phyloP scores from a whole-genome alignment of 2,113 vertebrate species.

The Thamnaconus septentrionalis region DNA sequence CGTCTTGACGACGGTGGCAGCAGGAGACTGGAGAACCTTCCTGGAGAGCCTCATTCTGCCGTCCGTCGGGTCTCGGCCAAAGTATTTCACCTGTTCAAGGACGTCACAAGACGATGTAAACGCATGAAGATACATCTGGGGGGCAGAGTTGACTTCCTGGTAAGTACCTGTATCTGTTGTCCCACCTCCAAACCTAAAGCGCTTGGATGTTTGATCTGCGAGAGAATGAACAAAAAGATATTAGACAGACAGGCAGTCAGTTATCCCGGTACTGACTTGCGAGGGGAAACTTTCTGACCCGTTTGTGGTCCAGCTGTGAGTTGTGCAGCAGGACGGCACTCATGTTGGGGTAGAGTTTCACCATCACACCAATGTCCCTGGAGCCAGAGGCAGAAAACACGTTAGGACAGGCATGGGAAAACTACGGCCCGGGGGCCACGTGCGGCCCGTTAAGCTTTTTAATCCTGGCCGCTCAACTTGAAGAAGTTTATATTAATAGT shows the following conservation, averaged over 20 bases:
- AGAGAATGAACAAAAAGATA: conserved; percentile 35
- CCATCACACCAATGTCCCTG: conserved; percentile 95
- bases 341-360: conserved; percentile 98
- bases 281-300: conserved; percentile 74
- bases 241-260: background rate
- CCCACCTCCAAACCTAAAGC: conserved; percentile 93
- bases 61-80: conserved; percentile 94
- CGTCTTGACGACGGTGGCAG: conserved; percentile 79
- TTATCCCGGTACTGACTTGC: background rate
- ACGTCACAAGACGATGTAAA: conserved; percentile 27
- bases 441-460: too few relatives aligned
- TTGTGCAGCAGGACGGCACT: conserved; percentile 94
- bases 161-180: conserved; percentile 93
- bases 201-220: conserved; percentile 90
- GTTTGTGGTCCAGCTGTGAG: conserved; percentile 94
- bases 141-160: background rate
- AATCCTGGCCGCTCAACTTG: too few relatives aligned
- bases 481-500: too few relatives aligned
- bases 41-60: conserved; percentile 96
- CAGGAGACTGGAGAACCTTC: conserved; percentile 91
- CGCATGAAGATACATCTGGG: background rate
- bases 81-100: conserved; percentile 91
- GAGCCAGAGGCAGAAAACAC: conserved; percentile 2
- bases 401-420: background rate
- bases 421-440: too few relatives aligned